Base-by-base conservation (phyloP, 2,888 invertebrate genomes). In the Pachliopta kotzebuea region DNA sequence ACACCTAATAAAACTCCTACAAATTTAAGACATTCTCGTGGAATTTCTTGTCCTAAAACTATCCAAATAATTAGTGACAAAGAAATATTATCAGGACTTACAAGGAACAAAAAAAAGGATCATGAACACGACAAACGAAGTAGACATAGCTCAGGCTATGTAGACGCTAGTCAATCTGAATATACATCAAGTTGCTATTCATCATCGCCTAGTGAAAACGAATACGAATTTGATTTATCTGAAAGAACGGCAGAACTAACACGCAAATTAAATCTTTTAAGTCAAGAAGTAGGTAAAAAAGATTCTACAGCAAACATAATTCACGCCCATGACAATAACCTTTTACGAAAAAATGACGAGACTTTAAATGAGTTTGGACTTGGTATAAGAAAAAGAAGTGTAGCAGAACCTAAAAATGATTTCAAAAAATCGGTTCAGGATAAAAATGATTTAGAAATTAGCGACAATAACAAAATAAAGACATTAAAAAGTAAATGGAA, bases 161-260 rank as follows among this genome's bases (percentile, higher is more conserved):
- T 90, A 7, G 92, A 92, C 70, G 92, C 92, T 21, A 92, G 92
- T 73, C 92, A 92, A 69, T 92, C 92, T 20, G 92, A 92, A 73
- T 88, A 89, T 42, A 92, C 92, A 0, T 91, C 92, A 9, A 92
- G 92, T 74, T 92, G 92, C 72, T 92, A 90, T 72, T 91, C 92
- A 21, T 81, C 90, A 29, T 90, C 92, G 49, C 88, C 92, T 0
- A 92, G 92, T 73, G 92, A 92, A 82, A 92, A 92, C 67, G 92
- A 92, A 75, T 90, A 83, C 64, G 90, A 92, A 65, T 92, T 92
- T 72, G 89, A 92, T 80, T 79, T 92, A 71, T 81, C 84, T 62
- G 88, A 88, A 75, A 81, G 84, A 73, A 87, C 88, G 54, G 91
- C 89, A 18, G 93, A 92, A 69, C 75, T 88, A 56, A 89, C 84